Evolutionary conservation across 2,797 vertebrate genomes (phyloP).

Genomic region (Microcaecilia unicolor): DNA sequence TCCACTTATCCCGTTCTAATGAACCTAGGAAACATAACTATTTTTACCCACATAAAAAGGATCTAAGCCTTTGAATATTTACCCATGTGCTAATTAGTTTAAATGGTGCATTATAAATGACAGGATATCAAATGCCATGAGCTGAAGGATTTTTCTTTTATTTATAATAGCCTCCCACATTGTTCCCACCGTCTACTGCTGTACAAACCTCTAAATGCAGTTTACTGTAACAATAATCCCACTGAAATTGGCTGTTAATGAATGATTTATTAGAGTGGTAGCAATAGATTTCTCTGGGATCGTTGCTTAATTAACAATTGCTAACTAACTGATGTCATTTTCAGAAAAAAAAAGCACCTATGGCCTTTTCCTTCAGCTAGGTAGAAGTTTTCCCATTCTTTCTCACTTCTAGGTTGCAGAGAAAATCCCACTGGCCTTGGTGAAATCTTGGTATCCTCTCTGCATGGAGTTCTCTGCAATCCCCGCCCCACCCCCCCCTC

Average conservation of each 20-base stretch:
- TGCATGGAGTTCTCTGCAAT: background rate
- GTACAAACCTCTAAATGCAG: conserved; percentile 12
- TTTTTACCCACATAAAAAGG: too few relatives aligned
- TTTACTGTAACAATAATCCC: conserved; percentile 16
- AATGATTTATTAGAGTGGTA: conserved; percentile 45
- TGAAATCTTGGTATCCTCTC: background rate
- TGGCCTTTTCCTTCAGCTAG: background rate
- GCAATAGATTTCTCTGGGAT: conserved; percentile 29
- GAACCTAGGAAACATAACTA: too few relatives aligned
- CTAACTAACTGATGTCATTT: conserved; percentile 22
- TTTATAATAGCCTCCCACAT: too few relatives aligned
- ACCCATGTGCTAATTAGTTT: too few relatives aligned
- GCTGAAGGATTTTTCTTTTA: too few relatives aligned
- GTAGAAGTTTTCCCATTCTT: background rate
- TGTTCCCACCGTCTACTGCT: too few relatives aligned
- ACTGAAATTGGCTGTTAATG: conserved; percentile 37
- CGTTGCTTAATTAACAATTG: conserved; percentile 45
- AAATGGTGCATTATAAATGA: too few relatives aligned
- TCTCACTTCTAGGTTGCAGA: background rate
- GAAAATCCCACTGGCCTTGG: accelerated
- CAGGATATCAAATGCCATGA: too few relatives aligned
- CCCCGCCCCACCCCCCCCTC: too few relatives aligned
- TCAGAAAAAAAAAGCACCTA: background rate
- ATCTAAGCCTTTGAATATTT: too few relatives aligned
- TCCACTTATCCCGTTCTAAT: too few relatives aligned